phyloP scores from a whole-genome alignment of 2,797 vertebrate genomes.

The Todus mexicanus region DNA sequence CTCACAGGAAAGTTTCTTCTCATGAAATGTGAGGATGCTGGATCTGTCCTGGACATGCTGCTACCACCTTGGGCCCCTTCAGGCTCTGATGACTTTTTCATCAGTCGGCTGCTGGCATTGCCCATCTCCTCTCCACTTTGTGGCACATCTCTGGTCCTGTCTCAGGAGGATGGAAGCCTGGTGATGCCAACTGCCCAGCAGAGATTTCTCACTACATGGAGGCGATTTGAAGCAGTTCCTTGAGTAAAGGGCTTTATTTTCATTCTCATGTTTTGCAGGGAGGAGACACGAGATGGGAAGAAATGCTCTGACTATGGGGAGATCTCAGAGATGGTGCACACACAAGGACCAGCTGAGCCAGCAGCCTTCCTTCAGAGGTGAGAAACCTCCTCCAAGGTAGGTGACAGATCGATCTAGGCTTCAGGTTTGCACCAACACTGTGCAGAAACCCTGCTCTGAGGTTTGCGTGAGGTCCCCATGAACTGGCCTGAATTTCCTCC shows the following conservation, averaged over 20 bases:
- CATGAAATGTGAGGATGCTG: background rate
- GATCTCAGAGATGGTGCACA: background rate
- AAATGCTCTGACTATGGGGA: background rate
- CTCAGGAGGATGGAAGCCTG: background rate
- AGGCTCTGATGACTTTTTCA: background rate
- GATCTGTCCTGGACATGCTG: background rate
- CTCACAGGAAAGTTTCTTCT: background rate
- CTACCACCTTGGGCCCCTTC: background rate
- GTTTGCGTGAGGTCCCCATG: background rate
- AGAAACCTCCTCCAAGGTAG: background rate
- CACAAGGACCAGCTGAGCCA: background rate
- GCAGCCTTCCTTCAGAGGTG: background rate
- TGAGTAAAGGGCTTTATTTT: background rate
- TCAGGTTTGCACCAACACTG: fast-evolving
- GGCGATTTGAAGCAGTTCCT: background rate
- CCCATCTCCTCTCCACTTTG: background rate
- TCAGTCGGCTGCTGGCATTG: background rate
- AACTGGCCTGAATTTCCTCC: fast-evolving
- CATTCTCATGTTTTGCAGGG: background rate
- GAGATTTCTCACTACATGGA: background rate
- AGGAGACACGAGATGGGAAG: background rate
- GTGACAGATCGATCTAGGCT: background rate
- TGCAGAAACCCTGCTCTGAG: background rate
- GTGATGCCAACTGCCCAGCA: background rate
- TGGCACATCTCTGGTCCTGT: background rate